Evolutionary conservation across 2,888 invertebrate genomes (phyloP).

Genomic region (Pimpla rufipes): DNA sequence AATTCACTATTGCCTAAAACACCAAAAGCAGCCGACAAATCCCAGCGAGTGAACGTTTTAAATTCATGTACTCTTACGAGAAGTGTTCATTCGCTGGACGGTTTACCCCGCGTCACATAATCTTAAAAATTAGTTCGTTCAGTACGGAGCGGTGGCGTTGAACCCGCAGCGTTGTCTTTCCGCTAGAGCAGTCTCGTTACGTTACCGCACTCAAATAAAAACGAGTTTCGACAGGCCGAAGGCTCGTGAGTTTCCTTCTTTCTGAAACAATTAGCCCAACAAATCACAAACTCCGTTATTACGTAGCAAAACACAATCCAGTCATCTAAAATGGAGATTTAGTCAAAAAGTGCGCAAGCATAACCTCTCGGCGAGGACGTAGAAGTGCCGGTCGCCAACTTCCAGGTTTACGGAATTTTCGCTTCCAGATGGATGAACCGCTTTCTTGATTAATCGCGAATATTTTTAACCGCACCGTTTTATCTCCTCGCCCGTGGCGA

Average conservation of each 20-base stretch:
- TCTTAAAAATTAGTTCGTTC: neutral
- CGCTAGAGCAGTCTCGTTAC: neutral
- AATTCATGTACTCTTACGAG: too few relatives aligned
- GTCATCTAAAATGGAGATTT: neutral
- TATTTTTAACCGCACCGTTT: neutral
- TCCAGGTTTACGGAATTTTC: neutral
- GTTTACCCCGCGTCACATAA: neutral
- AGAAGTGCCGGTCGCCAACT: slow-evolving; percentile 14
- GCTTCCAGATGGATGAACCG: neutral
- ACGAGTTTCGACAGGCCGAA: neutral
- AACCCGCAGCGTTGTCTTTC: neutral
- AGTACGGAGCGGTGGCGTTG: neutral
- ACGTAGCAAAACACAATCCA: neutral
- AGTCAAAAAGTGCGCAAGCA: neutral
- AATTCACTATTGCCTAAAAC: too few relatives aligned
- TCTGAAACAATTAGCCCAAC: too few relatives aligned
- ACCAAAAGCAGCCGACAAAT: too few relatives aligned
- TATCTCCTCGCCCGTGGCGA: neutral
- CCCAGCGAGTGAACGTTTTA: too few relatives aligned
- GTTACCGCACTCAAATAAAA: neutral
- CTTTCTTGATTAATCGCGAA: neutral
- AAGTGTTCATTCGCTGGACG: neutral
- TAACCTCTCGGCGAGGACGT: slow-evolving; percentile 26
- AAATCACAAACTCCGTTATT: neutral
- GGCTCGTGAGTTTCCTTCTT: neutral